Conservation (phyloP, 2,113 vertebrate genomes). For the Lophochroa leadbeateri region DNA sequence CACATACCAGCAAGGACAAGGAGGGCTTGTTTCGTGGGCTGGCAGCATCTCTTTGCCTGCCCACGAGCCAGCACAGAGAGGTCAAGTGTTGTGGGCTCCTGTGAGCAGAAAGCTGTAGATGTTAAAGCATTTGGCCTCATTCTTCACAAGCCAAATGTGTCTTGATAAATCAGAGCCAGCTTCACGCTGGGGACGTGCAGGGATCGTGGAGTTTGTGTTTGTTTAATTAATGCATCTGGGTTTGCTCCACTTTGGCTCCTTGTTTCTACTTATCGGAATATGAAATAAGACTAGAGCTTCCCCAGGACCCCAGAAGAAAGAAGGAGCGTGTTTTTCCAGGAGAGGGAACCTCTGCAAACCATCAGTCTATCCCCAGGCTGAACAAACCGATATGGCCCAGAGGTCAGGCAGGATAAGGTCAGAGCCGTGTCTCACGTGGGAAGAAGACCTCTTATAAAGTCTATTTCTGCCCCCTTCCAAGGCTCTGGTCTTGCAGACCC, state of each 20-base stretch:
- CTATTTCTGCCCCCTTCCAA: not conserved
- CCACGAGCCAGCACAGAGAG: not conserved
- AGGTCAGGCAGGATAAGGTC: not conserved
- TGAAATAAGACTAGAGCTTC: not conserved
- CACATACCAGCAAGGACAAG: not conserved
- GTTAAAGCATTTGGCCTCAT: not conserved
- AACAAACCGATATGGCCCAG: accelerated
- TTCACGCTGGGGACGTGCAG: not conserved
- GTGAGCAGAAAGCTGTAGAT: not conserved
- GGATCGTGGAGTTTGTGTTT: not conserved
- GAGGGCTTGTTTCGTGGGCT: not conserved
- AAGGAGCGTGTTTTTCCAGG: not conserved
- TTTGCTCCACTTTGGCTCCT: slow-evolving; percentile 51
- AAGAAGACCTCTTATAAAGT: not conserved
- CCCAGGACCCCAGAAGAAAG: slow-evolving; percentile 7
- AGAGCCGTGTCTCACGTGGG: accelerated
- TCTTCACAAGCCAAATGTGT: not conserved
- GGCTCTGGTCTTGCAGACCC: not conserved
- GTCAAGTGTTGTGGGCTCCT: not conserved
- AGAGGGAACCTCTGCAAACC: not conserved
- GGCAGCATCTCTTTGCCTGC: not conserved
- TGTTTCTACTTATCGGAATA: not conserved
- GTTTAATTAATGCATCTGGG: slow-evolving; percentile 36
- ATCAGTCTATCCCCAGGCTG: not conserved
- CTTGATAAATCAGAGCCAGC: slow-evolving; percentile 38